These are phyloP conservation scores for Chelonus formosanus DNA, from an alignment of 2,888 invertebrate genomes.

Conservation along the genomic window DNA sequence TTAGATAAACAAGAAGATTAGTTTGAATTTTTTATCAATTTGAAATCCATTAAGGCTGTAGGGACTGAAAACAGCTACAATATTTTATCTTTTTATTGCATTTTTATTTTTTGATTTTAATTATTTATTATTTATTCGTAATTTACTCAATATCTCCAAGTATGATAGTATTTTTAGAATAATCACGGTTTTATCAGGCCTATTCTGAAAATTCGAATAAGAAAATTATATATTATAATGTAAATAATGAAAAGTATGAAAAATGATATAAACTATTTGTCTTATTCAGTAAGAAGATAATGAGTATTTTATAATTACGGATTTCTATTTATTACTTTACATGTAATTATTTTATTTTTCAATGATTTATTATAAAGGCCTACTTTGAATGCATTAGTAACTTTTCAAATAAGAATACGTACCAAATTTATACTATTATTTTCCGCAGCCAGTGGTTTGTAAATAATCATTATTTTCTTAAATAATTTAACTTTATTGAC, in stretches of 20 bases:
- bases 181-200: constrained; percentile 42
- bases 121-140: constrained; percentile 27
- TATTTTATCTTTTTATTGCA: constrained; percentile 24
- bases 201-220: constrained; percentile 49
- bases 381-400: no score
- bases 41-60: constrained; percentile 32
- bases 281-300: no score
- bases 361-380: no score
- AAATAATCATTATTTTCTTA: no score
- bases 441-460: no score
- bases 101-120: constrained; percentile 23
- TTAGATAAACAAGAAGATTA: constrained; percentile 49
- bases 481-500: no score
- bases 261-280: constrained; percentile 8
- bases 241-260: constrained; percentile 1
- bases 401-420: no score
- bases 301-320: no score
- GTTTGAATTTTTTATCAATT: constrained; percentile 16
- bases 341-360: no score
- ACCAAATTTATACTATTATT: no score
- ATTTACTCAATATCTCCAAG: constrained; percentile 6
- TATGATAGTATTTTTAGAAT: constrained; percentile 20
- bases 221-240: constrained; percentile 17
- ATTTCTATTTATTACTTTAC: no score
- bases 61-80: constrained; percentile 25